phyloP scores from a whole-genome alignment of 2,113 vertebrate species.

The Delphinus delphis region DNA sequence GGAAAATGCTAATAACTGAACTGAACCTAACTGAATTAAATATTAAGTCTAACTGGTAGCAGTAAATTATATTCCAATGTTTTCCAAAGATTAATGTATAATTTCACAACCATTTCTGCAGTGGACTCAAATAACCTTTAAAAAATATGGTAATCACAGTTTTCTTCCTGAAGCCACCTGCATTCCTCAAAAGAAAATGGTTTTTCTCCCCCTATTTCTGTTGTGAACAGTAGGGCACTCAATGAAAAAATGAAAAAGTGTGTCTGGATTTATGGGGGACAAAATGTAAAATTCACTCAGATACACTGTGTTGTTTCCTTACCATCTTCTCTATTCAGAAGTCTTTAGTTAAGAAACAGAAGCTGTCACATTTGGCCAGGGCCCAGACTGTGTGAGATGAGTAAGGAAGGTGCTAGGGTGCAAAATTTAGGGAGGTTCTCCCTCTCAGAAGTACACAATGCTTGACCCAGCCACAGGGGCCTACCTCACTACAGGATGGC shows the following conservation, averaged over 20 bases:
- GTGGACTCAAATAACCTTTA: not conserved
- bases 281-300: not conserved
- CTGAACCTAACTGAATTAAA: not conserved
- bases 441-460: not conserved
- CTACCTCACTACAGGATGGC: rapidly evolving
- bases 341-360: not conserved
- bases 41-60: slow-evolving; percentile 10
- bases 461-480: not conserved
- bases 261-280: not conserved
- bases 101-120: not conserved
- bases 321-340: not conserved
- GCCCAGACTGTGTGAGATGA: not conserved
- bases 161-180: not conserved
- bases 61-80: slow-evolving; percentile 21
- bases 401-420: not conserved
- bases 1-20: slow-evolving; percentile 53
- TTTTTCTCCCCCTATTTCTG: not conserved
- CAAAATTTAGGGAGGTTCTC: not conserved
- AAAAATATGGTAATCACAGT: not conserved
- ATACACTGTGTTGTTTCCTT: not conserved
- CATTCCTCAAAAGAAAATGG: not conserved
- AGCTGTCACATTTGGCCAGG: not conserved
- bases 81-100: not conserved
- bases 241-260: not conserved
- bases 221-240: not conserved